These are phyloP conservation scores for Patella ulyssiponensis DNA, from an alignment of 2,888 invertebrate genomes.

Conservation along the genomic window DNA sequence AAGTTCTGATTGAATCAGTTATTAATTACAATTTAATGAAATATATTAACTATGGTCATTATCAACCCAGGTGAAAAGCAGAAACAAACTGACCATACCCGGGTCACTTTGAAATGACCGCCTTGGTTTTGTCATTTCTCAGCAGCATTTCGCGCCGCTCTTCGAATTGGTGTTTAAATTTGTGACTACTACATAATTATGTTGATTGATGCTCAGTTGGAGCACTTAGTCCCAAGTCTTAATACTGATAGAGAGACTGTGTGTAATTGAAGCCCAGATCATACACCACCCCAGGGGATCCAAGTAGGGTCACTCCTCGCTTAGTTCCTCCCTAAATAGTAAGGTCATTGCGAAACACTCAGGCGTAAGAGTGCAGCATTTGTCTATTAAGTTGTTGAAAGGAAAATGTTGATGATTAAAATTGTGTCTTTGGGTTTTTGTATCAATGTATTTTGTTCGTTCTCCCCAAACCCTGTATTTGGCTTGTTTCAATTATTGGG, in stretches of 20 bases:
- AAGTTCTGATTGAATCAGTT: background rate
- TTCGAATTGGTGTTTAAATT: conserved; percentile 7
- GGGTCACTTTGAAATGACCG: background rate
- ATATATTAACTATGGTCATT: conserved; percentile 3
- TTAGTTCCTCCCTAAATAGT: no score
- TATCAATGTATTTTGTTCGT: no score
- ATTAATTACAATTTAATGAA: conserved; percentile 11
- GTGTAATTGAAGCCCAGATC: conserved; percentile 5
- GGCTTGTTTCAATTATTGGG: no score
- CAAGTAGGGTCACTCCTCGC: background rate
- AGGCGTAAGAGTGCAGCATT: no score
- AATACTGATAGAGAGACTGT: background rate
- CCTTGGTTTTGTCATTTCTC: conserved; percentile 1
- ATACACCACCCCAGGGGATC: background rate
- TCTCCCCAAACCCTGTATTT: no score
- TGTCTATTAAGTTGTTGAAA: no score
- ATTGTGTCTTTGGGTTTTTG: no score
- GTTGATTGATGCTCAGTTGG: conserved; percentile 11
- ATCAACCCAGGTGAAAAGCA: conserved; percentile 3
- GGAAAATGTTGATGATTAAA: no score
- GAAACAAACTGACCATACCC: conserved; percentile 9
- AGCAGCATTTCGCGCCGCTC: background rate
- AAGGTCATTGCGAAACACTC: no score
- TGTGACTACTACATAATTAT: conserved; percentile 9
- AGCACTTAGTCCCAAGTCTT: background rate